Conservation (phyloP, 2,888 invertebrate species). For the Nephrocerus scutellatus region DNA sequence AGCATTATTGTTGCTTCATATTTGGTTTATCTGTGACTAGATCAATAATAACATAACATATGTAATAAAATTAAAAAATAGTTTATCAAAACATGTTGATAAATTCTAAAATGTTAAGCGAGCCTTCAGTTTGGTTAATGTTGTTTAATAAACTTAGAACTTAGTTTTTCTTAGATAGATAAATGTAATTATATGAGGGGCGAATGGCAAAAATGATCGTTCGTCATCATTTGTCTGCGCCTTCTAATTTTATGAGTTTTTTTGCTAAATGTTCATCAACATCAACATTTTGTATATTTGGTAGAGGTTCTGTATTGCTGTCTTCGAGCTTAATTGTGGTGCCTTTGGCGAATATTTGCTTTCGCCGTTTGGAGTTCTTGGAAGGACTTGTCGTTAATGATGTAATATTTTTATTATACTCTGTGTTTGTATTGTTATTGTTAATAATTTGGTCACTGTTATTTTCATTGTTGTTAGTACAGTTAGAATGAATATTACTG, state of each 20-base stretch:
- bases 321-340: conserved; percentile 20
- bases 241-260: conserved; percentile 40
- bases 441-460: conserved; percentile 12
- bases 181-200: neutral
- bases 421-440: conserved; percentile 21
- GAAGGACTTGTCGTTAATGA: conserved; percentile 9
- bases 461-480: conserved; percentile 28
- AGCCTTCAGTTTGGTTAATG: too few relatives aligned
- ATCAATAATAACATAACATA: too few relatives aligned
- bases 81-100: too few relatives aligned
- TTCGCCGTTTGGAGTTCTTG: conserved; percentile 27
- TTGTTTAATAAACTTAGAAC: too few relatives aligned
- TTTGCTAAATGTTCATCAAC: conserved; percentile 10
- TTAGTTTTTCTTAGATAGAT: neutral
- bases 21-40: too few relatives aligned
- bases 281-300: conserved; percentile 33
- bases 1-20: too few relatives aligned
- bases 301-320: conserved; percentile 5
- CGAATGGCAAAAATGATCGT: neutral
- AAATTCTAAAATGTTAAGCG: too few relatives aligned
- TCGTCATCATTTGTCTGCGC: conserved; percentile 25
- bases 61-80: too few relatives aligned
- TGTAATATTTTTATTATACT: conserved; percentile 17
- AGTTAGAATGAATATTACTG: conserved; percentile 22
- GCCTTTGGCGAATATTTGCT: conserved; percentile 25